These are phyloP conservation scores for Elmis aenea DNA, from an alignment of 2,888 invertebrate genomes.

Conservation along the genomic window DNA sequence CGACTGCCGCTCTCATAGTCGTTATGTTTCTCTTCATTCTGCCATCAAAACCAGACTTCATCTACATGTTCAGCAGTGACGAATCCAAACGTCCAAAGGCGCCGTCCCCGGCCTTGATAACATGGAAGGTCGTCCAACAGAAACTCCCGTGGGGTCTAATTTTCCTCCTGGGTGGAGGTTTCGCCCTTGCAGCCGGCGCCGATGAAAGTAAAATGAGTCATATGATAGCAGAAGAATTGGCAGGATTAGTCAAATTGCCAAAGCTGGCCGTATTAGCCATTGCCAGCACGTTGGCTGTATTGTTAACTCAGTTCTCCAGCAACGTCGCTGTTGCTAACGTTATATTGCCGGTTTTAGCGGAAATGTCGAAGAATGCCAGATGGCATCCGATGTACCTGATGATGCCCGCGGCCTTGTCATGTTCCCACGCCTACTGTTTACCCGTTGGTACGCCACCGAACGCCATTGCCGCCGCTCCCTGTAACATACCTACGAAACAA, in stretches of 20 bases:
- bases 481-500: slow-evolving; percentile 71
- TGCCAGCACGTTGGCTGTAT: slow-evolving; percentile 71
- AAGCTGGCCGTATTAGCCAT: slow-evolving; percentile 65
- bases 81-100: slow-evolving; percentile 57
- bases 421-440: slow-evolving; percentile 90
- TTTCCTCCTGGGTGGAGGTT: slow-evolving; percentile 84
- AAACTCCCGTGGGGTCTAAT: slow-evolving; percentile 89
- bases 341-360: slow-evolving; percentile 75
- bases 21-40: slow-evolving; percentile 78
- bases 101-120: slow-evolving; percentile 66
- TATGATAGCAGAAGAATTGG: slow-evolving; percentile 68
- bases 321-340: slow-evolving; percentile 90
- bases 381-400: slow-evolving; percentile 86
- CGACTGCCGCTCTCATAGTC: slow-evolving; percentile 77
- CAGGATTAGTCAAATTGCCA: slow-evolving; percentile 59
- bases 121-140: slow-evolving; percentile 79
- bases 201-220: slow-evolving; percentile 72
- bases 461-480: slow-evolving; percentile 84
- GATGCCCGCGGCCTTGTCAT: slow-evolving; percentile 82
- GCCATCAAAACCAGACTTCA: slow-evolving; percentile 72
- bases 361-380: slow-evolving; percentile 58
- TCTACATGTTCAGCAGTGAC: slow-evolving; percentile 60
- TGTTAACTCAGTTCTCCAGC: slow-evolving; percentile 83
- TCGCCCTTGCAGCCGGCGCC: slow-evolving; percentile 84
- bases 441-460: slow-evolving; percentile 95